Percentiles rank a stretch among this genome's conserved stretches.
Evolutionary conservation across 2,888 invertebrate species (phyloP).

Genomic region (Fragum whitleyi): DNA sequence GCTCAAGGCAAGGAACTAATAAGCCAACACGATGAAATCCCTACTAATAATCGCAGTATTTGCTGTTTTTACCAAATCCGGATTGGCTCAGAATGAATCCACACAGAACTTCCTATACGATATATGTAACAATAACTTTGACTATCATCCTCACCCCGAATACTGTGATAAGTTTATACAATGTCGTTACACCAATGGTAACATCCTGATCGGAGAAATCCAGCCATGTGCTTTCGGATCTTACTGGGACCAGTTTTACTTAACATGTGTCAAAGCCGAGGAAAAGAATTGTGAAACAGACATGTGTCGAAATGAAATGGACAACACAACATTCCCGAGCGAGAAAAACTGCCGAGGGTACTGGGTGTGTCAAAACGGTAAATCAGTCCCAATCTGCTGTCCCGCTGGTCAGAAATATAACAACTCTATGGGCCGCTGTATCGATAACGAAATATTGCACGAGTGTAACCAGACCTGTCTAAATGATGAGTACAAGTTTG

Average conservation of each 20-base stretch:
- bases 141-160: slow-evolving; percentile 57
- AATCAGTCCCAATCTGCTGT: slow-evolving; percentile 72
- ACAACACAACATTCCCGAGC: slow-evolving; percentile 30
- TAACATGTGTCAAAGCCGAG: slow-evolving; percentile 60
- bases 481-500: slow-evolving; percentile 26
- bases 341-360: slow-evolving; percentile 70
- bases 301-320: slow-evolving; percentile 37
- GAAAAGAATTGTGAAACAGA: slow-evolving; percentile 61
- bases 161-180: slow-evolving; percentile 73
- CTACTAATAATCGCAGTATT: neutral
- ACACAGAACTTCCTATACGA: neutral
- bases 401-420: slow-evolving; percentile 63
- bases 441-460: slow-evolving; percentile 33
- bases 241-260: slow-evolving; percentile 65
- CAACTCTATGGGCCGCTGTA: slow-evolving; percentile 59
- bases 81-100: neutral
- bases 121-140: slow-evolving; percentile 25
- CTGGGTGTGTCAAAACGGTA: slow-evolving; percentile 69
- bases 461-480: slow-evolving; percentile 9
- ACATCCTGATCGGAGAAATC: slow-evolving; percentile 51
- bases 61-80: neutral
- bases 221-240: slow-evolving; percentile 67
- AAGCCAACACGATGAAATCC: neutral
- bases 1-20: neutral
- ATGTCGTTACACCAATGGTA: slow-evolving; percentile 61